Conservation (phyloP, 2,888 invertebrate species). For the Germaria angustata region DNA sequence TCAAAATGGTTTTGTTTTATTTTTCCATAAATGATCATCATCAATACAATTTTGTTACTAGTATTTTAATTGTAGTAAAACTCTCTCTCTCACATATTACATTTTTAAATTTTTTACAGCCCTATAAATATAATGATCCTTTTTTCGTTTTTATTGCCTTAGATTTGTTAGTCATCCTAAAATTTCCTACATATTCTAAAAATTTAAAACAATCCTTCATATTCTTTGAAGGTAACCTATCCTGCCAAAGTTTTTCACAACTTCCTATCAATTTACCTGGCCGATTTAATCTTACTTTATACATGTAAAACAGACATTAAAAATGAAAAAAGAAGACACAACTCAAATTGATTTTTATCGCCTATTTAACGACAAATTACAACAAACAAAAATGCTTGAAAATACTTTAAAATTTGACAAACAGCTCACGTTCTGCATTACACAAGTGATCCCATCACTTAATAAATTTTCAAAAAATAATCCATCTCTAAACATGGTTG, state of each 20-base stretch:
- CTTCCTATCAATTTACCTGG: neutral
- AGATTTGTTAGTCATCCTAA: no score
- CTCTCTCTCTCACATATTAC: no score
- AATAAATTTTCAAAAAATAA: constrained; percentile 65
- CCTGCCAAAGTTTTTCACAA: neutral
- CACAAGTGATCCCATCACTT: constrained; percentile 60
- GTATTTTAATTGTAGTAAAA: no score
- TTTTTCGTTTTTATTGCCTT: no score
- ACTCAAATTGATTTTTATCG: constrained; percentile 52
- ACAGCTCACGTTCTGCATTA: constrained; percentile 59
- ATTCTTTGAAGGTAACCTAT: neutral
- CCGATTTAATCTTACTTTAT: neutral
- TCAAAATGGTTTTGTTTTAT: no score
- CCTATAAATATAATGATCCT: no score
- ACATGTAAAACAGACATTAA: neutral
- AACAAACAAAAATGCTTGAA: constrained; percentile 28
- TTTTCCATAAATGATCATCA: no score
- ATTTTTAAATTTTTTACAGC: no score
- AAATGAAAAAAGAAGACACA: neutral
- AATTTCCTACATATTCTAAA: no score
- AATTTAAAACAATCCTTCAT: no score
- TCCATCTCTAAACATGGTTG: constrained; percentile 64
- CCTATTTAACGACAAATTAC: constrained; percentile 50
- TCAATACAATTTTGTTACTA: no score
- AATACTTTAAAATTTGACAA: constrained; percentile 40